Percentiles rank a stretch among this genome's conserved stretches.
phyloP scores from a whole-genome alignment of 2,888 invertebrate genomes.

The Agrochola lychnidis region DNA sequence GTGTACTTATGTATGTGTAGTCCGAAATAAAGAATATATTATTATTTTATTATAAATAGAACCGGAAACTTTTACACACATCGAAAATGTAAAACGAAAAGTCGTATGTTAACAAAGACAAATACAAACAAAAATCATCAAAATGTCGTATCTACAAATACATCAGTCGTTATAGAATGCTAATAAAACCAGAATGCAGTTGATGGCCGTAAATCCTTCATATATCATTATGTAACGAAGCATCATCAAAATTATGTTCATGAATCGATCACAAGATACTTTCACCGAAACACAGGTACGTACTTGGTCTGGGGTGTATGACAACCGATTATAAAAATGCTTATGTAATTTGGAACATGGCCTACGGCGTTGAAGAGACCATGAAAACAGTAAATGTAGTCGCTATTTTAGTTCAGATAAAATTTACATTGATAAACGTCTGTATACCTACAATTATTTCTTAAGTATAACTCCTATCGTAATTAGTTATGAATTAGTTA shows the following conservation, averaged over 20 bases:
- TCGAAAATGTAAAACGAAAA: not conserved
- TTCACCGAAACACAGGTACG: constrained; percentile 77
- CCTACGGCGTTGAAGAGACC: not conserved
- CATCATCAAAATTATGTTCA: constrained; percentile 75
- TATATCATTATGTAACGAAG: constrained; percentile 80
- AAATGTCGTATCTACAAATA: constrained; percentile 15
- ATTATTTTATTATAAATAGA: no score
- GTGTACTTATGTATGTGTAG: no score
- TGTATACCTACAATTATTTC: not conserved
- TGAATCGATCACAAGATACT: constrained; percentile 80
- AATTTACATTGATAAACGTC: not conserved
- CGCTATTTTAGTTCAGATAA: not conserved
- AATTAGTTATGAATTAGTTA: no score
- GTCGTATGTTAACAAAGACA: not conserved
- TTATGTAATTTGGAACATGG: constrained; percentile 16
- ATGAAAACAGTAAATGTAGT: not conserved
- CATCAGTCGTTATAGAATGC: constrained; percentile 14
- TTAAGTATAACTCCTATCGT: not conserved
- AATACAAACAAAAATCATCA: constrained; percentile 21
- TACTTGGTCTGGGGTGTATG: constrained; percentile 42
- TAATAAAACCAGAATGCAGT: constrained; percentile 40
- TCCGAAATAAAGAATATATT: no score
- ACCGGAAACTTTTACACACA: not conserved
- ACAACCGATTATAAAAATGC: constrained; percentile 36
- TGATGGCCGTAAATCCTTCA: constrained; percentile 65